These are phyloP conservation scores for Tonatia bakeri DNA, from an alignment of 2,113 vertebrate genomes.

Conservation along the genomic window DNA sequence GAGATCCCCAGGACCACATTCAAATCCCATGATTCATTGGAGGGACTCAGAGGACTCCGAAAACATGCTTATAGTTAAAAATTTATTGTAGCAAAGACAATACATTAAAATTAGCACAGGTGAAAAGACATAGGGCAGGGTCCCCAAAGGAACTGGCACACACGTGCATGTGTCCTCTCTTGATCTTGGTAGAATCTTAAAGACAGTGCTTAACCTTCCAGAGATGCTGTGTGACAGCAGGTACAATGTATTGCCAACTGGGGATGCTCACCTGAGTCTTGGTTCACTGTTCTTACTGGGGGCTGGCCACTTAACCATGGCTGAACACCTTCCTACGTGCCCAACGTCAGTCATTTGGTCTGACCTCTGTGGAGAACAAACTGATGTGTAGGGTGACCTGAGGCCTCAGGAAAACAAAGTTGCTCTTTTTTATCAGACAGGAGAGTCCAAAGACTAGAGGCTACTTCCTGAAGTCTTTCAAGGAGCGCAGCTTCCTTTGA, in stretches of 20 bases:
- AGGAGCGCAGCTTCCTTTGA: neutral
- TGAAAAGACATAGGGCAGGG: neutral
- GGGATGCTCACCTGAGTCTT: neutral
- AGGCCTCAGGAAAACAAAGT: neutral
- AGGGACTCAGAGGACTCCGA: neutral
- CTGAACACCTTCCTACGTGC: neutral
- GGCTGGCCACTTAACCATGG: accelerated
- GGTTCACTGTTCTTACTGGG: neutral
- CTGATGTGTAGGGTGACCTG: neutral
- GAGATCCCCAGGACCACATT: neutral
- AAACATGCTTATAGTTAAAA: neutral
- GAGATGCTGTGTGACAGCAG: no score
- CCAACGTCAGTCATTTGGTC: neutral
- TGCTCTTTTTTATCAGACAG: no score
- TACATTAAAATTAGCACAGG: neutral
- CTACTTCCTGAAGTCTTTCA: neutral
- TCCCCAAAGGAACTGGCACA: neutral
- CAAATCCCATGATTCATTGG: neutral
- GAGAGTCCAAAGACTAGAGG: neutral
- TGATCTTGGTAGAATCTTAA: neutral
- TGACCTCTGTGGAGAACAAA: neutral
- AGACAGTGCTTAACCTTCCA: neutral
- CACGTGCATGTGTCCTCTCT: neutral
- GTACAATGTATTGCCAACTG: neutral
- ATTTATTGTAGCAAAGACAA: neutral